phyloP scores from a whole-genome alignment of 2,888 invertebrate genomes.

The Phengaris alcon region DNA sequence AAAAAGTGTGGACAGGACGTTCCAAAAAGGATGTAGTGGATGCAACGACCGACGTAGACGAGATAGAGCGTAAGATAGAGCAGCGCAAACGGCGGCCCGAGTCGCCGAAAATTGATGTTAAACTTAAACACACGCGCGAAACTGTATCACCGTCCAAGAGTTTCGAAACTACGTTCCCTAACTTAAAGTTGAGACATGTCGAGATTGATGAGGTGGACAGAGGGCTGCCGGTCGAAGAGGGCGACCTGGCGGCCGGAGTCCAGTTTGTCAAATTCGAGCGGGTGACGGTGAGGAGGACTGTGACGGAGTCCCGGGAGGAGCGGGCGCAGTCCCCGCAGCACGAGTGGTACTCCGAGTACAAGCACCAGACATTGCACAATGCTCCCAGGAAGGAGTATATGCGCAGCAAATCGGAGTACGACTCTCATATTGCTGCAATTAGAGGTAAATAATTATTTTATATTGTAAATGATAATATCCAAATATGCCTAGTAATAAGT shows the following conservation, averaged over 20 bases:
- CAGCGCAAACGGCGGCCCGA: constrained; percentile 76
- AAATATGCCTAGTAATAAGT: background rate
- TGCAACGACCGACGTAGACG: constrained; percentile 76
- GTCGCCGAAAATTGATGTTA: constrained; percentile 80
- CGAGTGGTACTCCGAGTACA: constrained; percentile 72
- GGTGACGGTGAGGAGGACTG: constrained; percentile 83
- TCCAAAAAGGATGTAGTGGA: constrained; percentile 63
- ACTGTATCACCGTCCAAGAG: constrained; percentile 70
- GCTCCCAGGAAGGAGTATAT: constrained; percentile 85
- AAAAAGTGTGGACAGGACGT: constrained; percentile 85
- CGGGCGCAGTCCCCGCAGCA: constrained; percentile 68
- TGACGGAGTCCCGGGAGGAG: constrained; percentile 67
- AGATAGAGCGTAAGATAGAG: constrained; percentile 81
- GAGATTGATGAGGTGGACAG: constrained; percentile 57
- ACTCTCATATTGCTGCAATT: constrained; percentile 91
- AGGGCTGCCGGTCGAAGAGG: constrained; percentile 79
- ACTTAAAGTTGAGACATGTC: constrained; percentile 72
- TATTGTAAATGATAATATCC: background rate
- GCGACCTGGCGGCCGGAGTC: constrained; percentile 81
- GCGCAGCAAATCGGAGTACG: constrained; percentile 90
- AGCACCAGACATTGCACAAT: constrained; percentile 80
- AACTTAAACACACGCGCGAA: constrained; percentile 78
- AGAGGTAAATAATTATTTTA: constrained; percentile 81
- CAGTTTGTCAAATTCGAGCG: constrained; percentile 86
- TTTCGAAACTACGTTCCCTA: constrained; percentile 60